Conservation (phyloP, 2,888 invertebrate species). For the Miltochrista miniata region DNA sequence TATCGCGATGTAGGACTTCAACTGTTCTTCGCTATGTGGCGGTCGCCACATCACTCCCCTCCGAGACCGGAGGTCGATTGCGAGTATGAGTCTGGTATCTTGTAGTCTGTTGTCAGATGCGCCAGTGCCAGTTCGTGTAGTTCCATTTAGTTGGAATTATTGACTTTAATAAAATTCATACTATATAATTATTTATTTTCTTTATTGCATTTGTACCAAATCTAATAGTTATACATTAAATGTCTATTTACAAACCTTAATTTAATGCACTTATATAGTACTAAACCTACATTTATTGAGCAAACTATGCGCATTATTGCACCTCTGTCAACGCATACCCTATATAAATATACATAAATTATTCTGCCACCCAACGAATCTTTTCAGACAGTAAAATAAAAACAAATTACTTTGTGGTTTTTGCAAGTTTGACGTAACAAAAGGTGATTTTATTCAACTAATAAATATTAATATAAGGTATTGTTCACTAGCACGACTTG, state of each 20-base stretch:
- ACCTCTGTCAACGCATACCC: slow-evolving; percentile 40
- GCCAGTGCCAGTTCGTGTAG: too few relatives aligned
- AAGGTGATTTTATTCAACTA: slow-evolving; percentile 14
- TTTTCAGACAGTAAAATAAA: slow-evolving; percentile 30
- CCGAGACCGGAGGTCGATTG: too few relatives aligned
- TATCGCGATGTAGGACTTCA: too few relatives aligned
- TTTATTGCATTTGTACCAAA: slow-evolving; percentile 39
- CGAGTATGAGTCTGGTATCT: too few relatives aligned
- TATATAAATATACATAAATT: slow-evolving; percentile 25
- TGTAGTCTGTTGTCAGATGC: too few relatives aligned
- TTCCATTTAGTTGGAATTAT: neutral
- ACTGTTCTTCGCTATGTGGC: too few relatives aligned
- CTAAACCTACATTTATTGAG: slow-evolving; percentile 50
- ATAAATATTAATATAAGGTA: slow-evolving; percentile 16
- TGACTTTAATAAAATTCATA: neutral
- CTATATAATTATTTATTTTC: slow-evolving; percentile 33
- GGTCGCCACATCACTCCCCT: too few relatives aligned
- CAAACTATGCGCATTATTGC: slow-evolving; percentile 43
- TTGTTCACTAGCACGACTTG: slow-evolving; percentile 55
- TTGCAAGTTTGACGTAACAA: slow-evolving; percentile 40
- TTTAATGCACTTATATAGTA: slow-evolving; percentile 22
- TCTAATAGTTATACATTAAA: slow-evolving; percentile 48
- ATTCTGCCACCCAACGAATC: slow-evolving; percentile 63
- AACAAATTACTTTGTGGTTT: neutral
- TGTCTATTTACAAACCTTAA: slow-evolving; percentile 61